These are phyloP conservation scores for Chamaea fasciata DNA, from an alignment of 2,113 vertebrate species.

Conservation along the genomic window DNA sequence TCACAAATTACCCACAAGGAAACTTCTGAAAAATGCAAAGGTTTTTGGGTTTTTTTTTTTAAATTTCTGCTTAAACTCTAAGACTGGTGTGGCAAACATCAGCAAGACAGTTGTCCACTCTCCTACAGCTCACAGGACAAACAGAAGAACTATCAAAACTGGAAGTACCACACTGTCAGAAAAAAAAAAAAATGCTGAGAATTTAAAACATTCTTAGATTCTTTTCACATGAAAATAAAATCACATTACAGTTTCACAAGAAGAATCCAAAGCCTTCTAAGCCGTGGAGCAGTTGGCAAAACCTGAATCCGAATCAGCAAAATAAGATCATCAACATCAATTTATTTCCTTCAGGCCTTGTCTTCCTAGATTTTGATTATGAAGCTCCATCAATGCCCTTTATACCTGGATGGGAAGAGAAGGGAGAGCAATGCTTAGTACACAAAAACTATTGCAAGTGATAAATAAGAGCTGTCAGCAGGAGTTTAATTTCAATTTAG, in stretches of 20 bases:
- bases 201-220: accelerated
- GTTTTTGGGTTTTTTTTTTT: accelerated
- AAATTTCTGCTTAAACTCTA: neutral
- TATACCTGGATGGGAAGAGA: neutral
- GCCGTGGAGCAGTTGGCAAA: neutral
- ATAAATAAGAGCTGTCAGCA: neutral
- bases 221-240: neutral
- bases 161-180: neutral
- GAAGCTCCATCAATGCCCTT: neutral
- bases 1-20: neutral
- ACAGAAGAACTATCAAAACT: neutral
- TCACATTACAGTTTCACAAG: neutral
- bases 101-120: neutral
- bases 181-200: accelerated
- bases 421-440: neutral
- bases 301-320: neutral
- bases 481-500: neutral
- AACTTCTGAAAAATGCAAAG: neutral
- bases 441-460: neutral
- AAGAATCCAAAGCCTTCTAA: neutral
- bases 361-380: neutral
- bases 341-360: neutral
- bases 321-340: neutral
- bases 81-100: neutral
- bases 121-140: neutral